Evolutionary conservation across 2,797 vertebrate genomes (phyloP).

Genomic region (Petrocephalus schoutedeni): DNA sequence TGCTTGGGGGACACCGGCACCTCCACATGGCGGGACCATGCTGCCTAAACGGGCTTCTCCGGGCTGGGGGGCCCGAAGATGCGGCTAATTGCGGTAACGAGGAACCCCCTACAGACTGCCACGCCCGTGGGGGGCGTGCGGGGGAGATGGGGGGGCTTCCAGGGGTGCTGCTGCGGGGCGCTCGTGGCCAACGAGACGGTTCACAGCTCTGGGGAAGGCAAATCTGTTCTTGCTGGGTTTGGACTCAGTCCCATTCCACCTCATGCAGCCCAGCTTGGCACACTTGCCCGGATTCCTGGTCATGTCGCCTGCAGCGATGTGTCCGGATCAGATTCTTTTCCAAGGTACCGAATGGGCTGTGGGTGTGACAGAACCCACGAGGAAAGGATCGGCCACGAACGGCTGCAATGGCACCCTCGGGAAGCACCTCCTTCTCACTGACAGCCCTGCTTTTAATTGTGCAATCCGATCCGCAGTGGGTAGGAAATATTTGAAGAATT

Average conservation of each 20-base stretch:
- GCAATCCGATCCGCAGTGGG: not conserved
- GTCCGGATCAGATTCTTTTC: not conserved
- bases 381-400: too few species aligned
- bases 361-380: not conserved
- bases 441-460: not conserved
- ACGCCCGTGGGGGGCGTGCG: not conserved
- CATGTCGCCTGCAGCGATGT: not conserved
- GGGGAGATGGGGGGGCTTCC: not conserved
- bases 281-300: not conserved
- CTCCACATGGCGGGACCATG: not conserved
- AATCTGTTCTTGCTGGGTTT: conserved; percentile 10
- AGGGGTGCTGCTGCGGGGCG: not conserved
- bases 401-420: not conserved
- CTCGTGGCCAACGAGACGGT: not conserved
- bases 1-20: not conserved
- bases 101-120: not conserved
- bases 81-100: not conserved
- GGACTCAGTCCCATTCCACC: not conserved
- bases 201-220: not conserved
- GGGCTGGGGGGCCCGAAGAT: not conserved
- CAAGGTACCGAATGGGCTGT: not conserved
- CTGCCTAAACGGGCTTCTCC: not conserved
- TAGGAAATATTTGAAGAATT: not conserved
- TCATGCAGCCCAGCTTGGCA: not conserved
- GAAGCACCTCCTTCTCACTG: not conserved